phyloP scores from a whole-genome alignment of 2,113 vertebrate genomes.

The Sprattus sprattus region DNA sequence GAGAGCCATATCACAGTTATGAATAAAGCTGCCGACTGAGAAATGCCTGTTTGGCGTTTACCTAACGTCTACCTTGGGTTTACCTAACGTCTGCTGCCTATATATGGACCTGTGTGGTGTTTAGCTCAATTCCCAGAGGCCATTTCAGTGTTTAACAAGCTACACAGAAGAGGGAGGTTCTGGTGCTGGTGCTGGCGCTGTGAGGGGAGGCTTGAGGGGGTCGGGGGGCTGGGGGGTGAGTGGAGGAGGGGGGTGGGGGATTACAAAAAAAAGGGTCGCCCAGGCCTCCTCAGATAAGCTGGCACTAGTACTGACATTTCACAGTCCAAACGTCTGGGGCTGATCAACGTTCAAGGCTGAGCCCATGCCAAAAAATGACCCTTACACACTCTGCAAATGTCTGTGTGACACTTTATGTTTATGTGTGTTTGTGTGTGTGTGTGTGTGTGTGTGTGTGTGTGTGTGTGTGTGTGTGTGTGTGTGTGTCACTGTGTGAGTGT shows the following conservation, averaged over 20 bases:
- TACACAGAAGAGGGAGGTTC: neutral
- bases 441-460: neutral
- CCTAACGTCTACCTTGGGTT: constrained; percentile 76
- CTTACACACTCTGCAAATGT: constrained; percentile 7
- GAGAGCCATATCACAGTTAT: constrained; percentile 61
- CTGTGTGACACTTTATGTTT: neutral
- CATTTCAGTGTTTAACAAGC: constrained; percentile 29
- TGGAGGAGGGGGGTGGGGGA: neutral
- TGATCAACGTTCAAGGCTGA: constrained; percentile 17
- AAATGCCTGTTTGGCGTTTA: constrained; percentile 66
- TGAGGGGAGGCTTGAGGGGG: neutral
- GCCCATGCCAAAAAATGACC: neutral
- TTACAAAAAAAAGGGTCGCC: constrained; percentile 27
- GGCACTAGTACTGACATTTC: constrained; percentile 32
- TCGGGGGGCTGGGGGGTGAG: neutral
- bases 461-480: neutral
- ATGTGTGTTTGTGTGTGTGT: neutral
- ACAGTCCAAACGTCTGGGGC: constrained; percentile 30
- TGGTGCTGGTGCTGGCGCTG: neutral
- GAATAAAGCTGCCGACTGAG: constrained; percentile 62
- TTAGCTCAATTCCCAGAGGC: constrained; percentile 25
- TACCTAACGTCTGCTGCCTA: constrained; percentile 77
- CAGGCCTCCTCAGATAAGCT: constrained; percentile 42
- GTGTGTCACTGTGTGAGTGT: neutral
- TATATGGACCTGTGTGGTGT: constrained; percentile 63